Conservation (phyloP, 2,888 invertebrate species). For the Polydrusus pterygomalis region DNA sequence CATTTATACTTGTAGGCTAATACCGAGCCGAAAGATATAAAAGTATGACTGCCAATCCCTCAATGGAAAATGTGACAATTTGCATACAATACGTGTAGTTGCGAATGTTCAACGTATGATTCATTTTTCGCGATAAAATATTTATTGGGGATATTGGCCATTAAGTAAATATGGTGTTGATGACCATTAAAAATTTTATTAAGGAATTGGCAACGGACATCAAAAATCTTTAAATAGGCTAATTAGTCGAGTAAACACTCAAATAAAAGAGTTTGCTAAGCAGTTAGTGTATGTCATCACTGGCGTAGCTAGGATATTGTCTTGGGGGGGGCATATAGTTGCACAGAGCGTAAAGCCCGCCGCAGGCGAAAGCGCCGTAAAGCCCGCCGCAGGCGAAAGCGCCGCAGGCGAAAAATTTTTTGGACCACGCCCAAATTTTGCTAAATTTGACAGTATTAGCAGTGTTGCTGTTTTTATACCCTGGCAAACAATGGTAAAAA, state of each 20-base stretch:
- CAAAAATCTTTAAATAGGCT: neutral
- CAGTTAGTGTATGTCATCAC: neutral
- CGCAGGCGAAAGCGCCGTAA: no score
- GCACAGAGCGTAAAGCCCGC: no score
- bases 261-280: neutral
- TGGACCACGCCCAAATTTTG: no score
- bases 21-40: slow-evolving; percentile 34
- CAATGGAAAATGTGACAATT: slow-evolving; percentile 54
- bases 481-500: no score
- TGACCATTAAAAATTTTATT: slow-evolving; percentile 20
- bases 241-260: neutral
- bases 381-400: no score
- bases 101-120: slow-evolving; percentile 46
- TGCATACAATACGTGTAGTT: slow-evolving; percentile 56
- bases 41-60: slow-evolving; percentile 32
- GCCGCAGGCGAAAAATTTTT: no score
- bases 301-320: no score
- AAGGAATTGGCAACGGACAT: neutral
- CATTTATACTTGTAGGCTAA: neutral
- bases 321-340: no score
- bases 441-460: no score
- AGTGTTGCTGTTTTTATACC: no score
- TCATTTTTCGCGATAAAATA: slow-evolving; percentile 49
- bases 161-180: slow-evolving; percentile 40
- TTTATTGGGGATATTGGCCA: slow-evolving; percentile 38